These are phyloP conservation scores for Pogonognathellus flavescens DNA, from an alignment of 1,140 invertebrate genomes.

Conservation along the genomic window DNA sequence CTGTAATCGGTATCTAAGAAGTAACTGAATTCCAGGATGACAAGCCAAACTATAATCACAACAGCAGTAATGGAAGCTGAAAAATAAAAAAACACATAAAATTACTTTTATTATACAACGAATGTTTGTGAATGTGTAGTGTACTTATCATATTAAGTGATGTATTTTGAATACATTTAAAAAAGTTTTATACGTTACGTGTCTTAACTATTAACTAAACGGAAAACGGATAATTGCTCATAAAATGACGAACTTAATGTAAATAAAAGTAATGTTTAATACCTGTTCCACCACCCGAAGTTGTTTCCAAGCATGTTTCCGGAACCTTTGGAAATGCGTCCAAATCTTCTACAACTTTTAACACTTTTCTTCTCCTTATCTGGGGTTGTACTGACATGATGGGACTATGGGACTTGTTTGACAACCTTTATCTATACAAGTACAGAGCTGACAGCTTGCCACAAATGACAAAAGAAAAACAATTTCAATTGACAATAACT, in stretches of 20 bases:
- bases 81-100: constrained; percentile 69
- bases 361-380: constrained; percentile 64
- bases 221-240: no score
- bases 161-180: no score
- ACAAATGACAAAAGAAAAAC: no score
- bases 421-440: no score
- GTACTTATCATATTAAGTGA: no score
- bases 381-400: constrained; percentile 14
- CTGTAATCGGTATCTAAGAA: constrained; percentile 85
- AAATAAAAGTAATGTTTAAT: constrained; percentile 68
- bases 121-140: no score
- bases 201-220: no score
- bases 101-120: no score
- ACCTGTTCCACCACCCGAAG: constrained; percentile 86
- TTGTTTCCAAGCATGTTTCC: constrained; percentile 85
- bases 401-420: neutral
- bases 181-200: no score
- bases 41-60: constrained; percentile 82
- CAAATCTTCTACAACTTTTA: constrained; percentile 85
- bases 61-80: constrained; percentile 86
- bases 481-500: no score
- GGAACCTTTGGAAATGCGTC: constrained; percentile 92
- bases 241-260: no score
- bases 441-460: no score
- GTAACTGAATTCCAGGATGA: constrained; percentile 87